phyloP scores from a whole-genome alignment of 1,140 invertebrate genomes.

The Alviniconcha marisindica region DNA sequence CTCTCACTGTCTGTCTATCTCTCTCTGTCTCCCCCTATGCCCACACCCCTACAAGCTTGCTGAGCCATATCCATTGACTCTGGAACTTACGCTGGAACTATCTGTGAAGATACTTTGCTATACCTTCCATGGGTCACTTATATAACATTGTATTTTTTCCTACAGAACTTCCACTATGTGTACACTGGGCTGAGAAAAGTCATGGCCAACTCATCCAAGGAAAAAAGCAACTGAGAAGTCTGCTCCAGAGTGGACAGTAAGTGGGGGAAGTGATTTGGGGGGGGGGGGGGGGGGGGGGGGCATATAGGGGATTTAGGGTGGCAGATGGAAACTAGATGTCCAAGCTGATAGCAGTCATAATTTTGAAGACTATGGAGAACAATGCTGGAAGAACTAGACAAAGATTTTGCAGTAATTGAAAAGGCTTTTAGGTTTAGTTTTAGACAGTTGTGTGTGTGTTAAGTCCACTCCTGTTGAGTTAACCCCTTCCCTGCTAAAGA shows the following conservation, averaged over 20 bases:
- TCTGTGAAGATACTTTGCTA: neutral
- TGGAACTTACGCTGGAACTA: too few relatives aligned
- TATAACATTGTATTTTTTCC: conserved; percentile 9
- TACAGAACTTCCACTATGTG: conserved; percentile 56
- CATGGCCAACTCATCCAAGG: conserved; percentile 34
- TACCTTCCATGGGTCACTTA: neutral
- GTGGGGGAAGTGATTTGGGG: neutral
- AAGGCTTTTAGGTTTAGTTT: too few relatives aligned
- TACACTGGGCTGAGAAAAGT: conserved; percentile 52
- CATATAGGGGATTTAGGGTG: neutral
- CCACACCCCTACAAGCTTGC: neutral
- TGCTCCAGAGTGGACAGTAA: neutral
- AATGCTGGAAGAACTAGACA: neutral
- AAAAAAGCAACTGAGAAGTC: conserved; percentile 36
- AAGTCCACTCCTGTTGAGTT: too few relatives aligned
- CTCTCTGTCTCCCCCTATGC: neutral
- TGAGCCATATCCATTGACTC: neutral
- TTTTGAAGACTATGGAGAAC: neutral
- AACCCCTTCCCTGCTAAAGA: too few relatives aligned
- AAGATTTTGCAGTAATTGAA: too few relatives aligned
- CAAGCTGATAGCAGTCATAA: neutral
- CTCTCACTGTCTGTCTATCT: neutral
- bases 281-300: too few relatives aligned
- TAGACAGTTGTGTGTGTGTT: too few relatives aligned
- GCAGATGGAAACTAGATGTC: neutral